These are phyloP conservation scores for Drosophila subpulchrella DNA, from an alignment of 1,140 invertebrate species.

Conservation along the genomic window DNA sequence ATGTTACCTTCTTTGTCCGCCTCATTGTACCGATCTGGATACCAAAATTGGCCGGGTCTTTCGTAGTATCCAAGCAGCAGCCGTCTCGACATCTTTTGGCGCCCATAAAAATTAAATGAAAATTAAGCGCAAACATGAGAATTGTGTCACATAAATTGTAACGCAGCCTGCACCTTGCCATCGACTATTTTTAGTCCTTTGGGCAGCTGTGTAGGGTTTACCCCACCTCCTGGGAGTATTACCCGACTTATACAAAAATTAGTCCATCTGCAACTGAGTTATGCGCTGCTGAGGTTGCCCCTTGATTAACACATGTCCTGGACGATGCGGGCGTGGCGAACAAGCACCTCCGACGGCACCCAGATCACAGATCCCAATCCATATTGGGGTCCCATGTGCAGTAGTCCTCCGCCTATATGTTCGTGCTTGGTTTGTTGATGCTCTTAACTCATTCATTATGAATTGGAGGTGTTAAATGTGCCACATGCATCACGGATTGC, in stretches of 20 bases:
- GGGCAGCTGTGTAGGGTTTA: conserved; percentile 40
- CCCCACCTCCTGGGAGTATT: conserved; percentile 4
- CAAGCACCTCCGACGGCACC: conserved; percentile 26
- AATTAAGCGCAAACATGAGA: conserved; percentile 83
- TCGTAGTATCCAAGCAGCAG: conserved; percentile 6
- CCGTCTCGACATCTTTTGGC: conserved; percentile 55
- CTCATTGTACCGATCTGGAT: conserved; percentile 17
- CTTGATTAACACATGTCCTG: conserved; percentile 82
- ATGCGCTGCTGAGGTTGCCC: conserved; percentile 68
- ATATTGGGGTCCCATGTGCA: conserved; percentile 10
- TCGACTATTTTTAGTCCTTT: conserved; percentile 72
- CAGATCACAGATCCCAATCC: neutral
- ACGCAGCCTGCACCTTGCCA: conserved; percentile 53
- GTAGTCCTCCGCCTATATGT: conserved; percentile 61
- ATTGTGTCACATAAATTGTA: conserved; percentile 78
- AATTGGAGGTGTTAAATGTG: conserved; percentile 68
- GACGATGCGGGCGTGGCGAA: conserved; percentile 66
- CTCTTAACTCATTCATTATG: conserved; percentile 82
- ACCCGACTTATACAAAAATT: conserved; percentile 34
- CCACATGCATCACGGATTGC: conserved; percentile 55
- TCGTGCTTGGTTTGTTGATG: conserved; percentile 76
- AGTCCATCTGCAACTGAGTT: conserved; percentile 60
- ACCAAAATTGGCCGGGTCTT: conserved; percentile 42
- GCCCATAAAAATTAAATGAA: conserved; percentile 80
- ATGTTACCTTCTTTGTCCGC: conserved; percentile 70